Percentiles rank a stretch among this genome's conserved stretches.
These are phyloP conservation scores for Drosophila pseudoananassae DNA, from an alignment of 1,140 invertebrate genomes.

Conservation along the genomic window DNA sequence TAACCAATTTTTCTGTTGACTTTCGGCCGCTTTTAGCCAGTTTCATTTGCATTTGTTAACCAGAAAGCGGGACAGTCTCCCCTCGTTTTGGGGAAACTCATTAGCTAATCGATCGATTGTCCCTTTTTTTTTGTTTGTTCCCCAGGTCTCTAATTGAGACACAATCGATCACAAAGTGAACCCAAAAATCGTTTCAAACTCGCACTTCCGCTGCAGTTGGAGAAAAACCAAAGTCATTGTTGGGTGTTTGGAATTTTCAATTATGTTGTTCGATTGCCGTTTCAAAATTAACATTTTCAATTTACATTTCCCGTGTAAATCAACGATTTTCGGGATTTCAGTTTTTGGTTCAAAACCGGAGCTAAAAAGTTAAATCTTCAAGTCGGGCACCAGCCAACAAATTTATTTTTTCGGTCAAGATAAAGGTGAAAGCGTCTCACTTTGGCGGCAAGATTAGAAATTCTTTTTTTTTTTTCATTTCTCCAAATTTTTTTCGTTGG, in stretches of 20 bases:
- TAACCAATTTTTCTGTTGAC: not conserved
- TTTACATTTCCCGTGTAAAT: slow-evolving; percentile 49
- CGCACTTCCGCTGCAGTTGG: slow-evolving; percentile 41
- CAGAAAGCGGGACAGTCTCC: not conserved
- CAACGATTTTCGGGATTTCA: too few species aligned
- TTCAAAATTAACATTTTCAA: slow-evolving; percentile 57
- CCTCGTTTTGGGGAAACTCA: slow-evolving; percentile 4
- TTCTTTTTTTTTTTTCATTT: slow-evolving; percentile 30
- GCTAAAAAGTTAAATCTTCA: slow-evolving; percentile 15
- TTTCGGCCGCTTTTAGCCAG: not conserved
- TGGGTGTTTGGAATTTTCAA: slow-evolving; percentile 51
- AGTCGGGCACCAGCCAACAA: slow-evolving; percentile 12
- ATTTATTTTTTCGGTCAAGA: slow-evolving; percentile 15
- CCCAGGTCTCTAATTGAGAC: slow-evolving; percentile 54
- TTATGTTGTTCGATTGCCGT: slow-evolving; percentile 46
- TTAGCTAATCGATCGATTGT: slow-evolving; percentile 42
- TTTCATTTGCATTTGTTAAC: slow-evolving; percentile 14
- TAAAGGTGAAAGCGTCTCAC: slow-evolving; percentile 59
- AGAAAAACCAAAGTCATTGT: slow-evolving; percentile 3
- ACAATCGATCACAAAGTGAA: slow-evolving; percentile 26
- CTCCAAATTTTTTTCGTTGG: not conserved
- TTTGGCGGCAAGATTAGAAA: slow-evolving; percentile 44
- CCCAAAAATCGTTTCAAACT: slow-evolving; percentile 33
- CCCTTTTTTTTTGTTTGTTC: not conserved
- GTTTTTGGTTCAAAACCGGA: not conserved